Conservation (phyloP, 1,140 invertebrate species). For the Ganaspis sp. region DNA sequence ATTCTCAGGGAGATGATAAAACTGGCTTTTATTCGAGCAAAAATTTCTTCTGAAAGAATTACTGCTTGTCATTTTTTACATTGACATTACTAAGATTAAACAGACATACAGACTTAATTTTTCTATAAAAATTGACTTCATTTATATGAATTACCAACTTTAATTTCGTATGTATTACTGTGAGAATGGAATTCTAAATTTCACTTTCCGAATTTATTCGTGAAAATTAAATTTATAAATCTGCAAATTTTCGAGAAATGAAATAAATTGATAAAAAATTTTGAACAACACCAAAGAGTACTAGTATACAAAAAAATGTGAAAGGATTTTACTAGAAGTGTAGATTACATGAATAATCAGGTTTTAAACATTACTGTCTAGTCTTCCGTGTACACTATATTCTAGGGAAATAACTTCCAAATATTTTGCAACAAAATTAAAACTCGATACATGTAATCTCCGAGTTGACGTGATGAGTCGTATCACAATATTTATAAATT, state of each 20-base stretch:
- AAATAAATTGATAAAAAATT: background rate
- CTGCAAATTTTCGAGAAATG: background rate
- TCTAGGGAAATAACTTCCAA: background rate
- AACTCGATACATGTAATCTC: background rate
- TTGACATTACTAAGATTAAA: background rate
- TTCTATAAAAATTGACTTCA: no score
- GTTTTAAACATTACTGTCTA: constrained; percentile 10
- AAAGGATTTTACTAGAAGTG: background rate
- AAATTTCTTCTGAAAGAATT: constrained; percentile 30
- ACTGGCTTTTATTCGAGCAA: background rate
- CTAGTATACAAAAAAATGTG: background rate
- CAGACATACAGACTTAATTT: background rate
- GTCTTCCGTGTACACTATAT: constrained; percentile 5
- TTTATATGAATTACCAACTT: no score
- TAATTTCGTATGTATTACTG: no score
- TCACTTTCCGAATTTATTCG: background rate
- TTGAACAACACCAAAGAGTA: background rate
- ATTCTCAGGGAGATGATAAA: constrained; percentile 8
- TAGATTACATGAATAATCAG: background rate
- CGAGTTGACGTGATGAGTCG: background rate
- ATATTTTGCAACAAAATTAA: constrained; percentile 5
- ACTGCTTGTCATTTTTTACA: constrained; percentile 45
- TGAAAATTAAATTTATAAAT: background rate
- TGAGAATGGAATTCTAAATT: no score
- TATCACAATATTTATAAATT: background rate